These are phyloP conservation scores for Drosophila guanche DNA, from an alignment of 1,140 invertebrate genomes.

Conservation along the genomic window DNA sequence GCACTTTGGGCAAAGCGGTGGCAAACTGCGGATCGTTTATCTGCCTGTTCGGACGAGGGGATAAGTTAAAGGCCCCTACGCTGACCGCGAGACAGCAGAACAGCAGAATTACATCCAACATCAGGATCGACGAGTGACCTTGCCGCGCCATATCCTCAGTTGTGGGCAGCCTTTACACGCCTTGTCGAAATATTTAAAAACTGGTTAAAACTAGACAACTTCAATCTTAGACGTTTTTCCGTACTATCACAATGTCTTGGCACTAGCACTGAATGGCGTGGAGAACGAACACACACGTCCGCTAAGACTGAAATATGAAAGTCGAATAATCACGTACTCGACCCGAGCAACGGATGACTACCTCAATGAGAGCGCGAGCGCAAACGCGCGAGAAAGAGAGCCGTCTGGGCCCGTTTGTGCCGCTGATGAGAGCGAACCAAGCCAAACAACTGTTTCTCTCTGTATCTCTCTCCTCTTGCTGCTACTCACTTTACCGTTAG, in stretches of 20 bases:
- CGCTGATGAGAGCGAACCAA: constrained; percentile 13
- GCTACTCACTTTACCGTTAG: constrained; percentile 55
- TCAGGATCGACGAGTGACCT: constrained; percentile 25
- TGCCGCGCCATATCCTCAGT: constrained; percentile 35
- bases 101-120: constrained; percentile 11
- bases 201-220: constrained; percentile 24
- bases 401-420: constrained; percentile 4
- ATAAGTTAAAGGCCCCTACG: constrained; percentile 68
- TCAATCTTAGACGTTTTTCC: constrained; percentile 14
- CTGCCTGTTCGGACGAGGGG: constrained; percentile 71
- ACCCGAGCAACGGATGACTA: no score
- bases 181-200: constrained; percentile 29
- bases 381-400: no score
- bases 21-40: constrained; percentile 69
- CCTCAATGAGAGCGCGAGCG: no score
- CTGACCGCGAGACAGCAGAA: constrained; percentile 11
- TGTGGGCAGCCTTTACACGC: not conserved
- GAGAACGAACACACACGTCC: no score
- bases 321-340: no score
- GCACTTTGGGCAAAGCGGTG: constrained; percentile 69
- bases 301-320: no score
- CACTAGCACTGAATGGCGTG: not conserved
- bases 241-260: constrained; percentile 31
- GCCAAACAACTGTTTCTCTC: no score
- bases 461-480: not conserved